Conservation (phyloP, 2,797 vertebrate genomes). For the Fistularia tabacaria region DNA sequence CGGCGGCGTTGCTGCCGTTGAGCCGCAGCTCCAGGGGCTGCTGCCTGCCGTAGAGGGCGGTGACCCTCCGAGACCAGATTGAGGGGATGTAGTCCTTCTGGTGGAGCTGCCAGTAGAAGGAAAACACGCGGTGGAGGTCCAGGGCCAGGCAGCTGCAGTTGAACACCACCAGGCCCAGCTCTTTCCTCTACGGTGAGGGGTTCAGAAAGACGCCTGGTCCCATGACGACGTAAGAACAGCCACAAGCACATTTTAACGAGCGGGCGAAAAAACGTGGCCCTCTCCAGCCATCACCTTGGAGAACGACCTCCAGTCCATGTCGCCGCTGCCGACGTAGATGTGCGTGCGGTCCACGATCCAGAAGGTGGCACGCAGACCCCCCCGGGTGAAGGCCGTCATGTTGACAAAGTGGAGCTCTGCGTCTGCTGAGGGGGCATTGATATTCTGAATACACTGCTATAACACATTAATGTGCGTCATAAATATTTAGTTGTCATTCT, state of each 20-base stretch:
- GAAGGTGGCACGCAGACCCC: constrained; percentile 85
- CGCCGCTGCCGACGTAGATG: constrained; percentile 87
- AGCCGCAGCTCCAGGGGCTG: constrained; percentile 79
- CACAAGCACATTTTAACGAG: no score
- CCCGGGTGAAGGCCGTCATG: constrained; percentile 85
- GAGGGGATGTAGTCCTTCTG: constrained; percentile 72
- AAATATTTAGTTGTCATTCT: no score
- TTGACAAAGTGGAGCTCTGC: constrained; percentile 85
- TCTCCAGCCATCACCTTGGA: constrained; percentile 80
- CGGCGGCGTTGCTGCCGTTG: constrained; percentile 78
- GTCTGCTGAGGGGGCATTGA: constrained; percentile 56
- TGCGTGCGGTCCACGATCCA: constrained; percentile 93
- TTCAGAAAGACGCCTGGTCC: not conserved
- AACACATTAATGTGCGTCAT: no score
- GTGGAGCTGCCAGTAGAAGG: constrained; percentile 77
- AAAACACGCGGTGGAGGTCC: constrained; percentile 83
- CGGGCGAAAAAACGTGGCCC: no score
- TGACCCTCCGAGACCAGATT: constrained; percentile 89
- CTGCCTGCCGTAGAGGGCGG: constrained; percentile 82
- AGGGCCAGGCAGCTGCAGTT: constrained; percentile 93
- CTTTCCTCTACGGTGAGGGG: constrained; percentile 83
- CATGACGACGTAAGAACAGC: not conserved
- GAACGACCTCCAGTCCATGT: constrained; percentile 86
- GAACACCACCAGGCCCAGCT: constrained; percentile 85
- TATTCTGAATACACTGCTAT: not conserved